These are phyloP conservation scores for Garrulus glandarius DNA, from an alignment of 2,797 vertebrate genomes.

Conservation along the genomic window DNA sequence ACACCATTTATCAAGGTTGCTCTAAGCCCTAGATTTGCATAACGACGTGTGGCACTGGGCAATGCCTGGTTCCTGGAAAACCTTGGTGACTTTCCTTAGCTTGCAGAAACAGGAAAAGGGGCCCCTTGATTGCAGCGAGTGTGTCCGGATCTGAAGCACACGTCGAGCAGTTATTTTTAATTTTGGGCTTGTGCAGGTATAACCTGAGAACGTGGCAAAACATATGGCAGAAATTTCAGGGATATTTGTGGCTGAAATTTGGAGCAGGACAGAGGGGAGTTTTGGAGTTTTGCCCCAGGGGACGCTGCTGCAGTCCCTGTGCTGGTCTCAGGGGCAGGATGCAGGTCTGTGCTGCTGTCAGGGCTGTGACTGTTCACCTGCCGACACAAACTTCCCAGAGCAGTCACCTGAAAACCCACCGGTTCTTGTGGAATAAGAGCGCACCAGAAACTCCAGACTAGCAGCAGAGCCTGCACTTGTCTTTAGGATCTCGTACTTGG, in stretches of 20 bases:
- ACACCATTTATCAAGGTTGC: not conserved
- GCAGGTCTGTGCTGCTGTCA: not conserved
- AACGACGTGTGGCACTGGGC: not conserved
- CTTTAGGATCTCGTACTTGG: not conserved
- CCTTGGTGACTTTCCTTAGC: not conserved
- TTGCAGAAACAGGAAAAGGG: not conserved
- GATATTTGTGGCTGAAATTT: not conserved
- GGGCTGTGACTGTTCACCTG: not conserved
- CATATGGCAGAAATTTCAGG: not conserved
- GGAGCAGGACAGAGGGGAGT: not conserved
- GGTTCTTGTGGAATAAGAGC: not conserved
- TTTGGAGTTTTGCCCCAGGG: not conserved
- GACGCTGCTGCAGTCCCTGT: not conserved
- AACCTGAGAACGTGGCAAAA: not conserved
- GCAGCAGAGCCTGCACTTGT: not conserved
- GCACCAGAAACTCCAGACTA: not conserved
- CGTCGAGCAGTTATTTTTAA: not conserved
- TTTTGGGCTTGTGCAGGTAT: not conserved
- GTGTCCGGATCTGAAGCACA: not conserved
- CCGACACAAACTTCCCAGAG: not conserved
- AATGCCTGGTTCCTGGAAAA: not conserved
- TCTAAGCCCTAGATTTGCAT: not conserved
- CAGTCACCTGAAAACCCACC: not conserved
- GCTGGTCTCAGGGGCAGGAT: no score
- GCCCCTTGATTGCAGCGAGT: not conserved